Percentiles rank a stretch among this genome's conserved stretches.
These are phyloP conservation scores for Aricia artaxerxes DNA, from an alignment of 2,888 invertebrate genomes.

Conservation along the genomic window DNA sequence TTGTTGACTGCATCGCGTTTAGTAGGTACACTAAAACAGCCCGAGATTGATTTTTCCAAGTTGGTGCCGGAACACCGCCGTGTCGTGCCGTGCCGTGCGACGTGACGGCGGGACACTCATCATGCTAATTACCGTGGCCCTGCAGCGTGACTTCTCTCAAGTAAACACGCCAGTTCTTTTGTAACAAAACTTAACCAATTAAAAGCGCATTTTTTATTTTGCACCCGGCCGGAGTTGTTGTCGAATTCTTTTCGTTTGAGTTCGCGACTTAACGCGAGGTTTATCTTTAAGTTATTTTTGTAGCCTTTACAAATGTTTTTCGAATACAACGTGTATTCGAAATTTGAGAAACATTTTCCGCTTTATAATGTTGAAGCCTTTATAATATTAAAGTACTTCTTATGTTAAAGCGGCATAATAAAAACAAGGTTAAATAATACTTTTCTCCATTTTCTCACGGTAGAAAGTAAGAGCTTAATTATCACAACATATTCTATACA, in stretches of 20 bases:
- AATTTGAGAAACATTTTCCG: not conserved
- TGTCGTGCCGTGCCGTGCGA: constrained; percentile 21
- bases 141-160: constrained; percentile 31
- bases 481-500: too few relatives aligned
- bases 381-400: too few relatives aligned
- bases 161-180: constrained; percentile 20
- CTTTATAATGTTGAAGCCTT: not conserved
- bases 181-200: constrained; percentile 30
- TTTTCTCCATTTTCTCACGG: too few relatives aligned
- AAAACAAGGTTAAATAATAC: too few relatives aligned
- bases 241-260: constrained; percentile 32
- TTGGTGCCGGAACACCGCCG: not conserved
- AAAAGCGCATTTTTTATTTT: constrained; percentile 27
- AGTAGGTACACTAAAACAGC: not conserved
- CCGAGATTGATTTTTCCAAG: constrained; percentile 15
- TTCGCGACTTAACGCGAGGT: not conserved
- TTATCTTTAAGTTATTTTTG: constrained; percentile 5
- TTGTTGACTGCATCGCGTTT: constrained; percentile 6
- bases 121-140: constrained; percentile 33
- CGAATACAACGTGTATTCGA: not conserved
- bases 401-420: too few relatives aligned
- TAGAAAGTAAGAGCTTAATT: too few relatives aligned
- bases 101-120: constrained; percentile 31
- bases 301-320: not conserved
- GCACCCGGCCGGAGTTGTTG: not conserved